Evolutionary conservation across 2,888 invertebrate genomes (phyloP).

Genomic region (Encarsia formosa): DNA sequence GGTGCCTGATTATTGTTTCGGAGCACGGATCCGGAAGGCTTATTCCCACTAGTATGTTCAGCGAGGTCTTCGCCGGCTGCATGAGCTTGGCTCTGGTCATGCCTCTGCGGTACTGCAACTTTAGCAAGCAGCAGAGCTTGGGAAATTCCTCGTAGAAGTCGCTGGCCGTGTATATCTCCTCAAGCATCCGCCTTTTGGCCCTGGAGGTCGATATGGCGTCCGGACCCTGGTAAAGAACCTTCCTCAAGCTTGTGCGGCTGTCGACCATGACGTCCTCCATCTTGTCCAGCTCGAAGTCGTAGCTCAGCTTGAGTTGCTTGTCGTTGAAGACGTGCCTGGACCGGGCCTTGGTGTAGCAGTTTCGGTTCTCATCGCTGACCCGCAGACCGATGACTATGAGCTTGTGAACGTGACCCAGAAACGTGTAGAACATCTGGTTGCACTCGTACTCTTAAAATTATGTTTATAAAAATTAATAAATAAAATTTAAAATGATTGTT

Average conservation of each 20-base stretch:
- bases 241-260: not conserved
- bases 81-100: conserved; percentile 15
- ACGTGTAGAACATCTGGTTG: conserved; percentile 18
- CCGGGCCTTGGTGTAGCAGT: conserved; percentile 10
- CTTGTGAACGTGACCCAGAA: conserved; percentile 20
- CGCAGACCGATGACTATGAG: conserved; percentile 10
- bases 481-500: too few species aligned
- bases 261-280: conserved; percentile 19
- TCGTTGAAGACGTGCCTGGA: conserved; percentile 15
- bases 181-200: conserved; percentile 8
- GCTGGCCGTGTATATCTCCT: conserved; percentile 18
- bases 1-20: conserved; percentile 11
- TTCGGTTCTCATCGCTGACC: conserved; percentile 12
- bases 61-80: conserved; percentile 6
- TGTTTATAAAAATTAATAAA: too few species aligned
- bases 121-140: conserved; percentile 16
- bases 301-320: conserved; percentile 5
- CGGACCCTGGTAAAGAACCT: conserved; percentile 8
- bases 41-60: not conserved
- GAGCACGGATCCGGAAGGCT: conserved; percentile 18
- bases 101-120: conserved; percentile 16
- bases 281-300: conserved; percentile 15
- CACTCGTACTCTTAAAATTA: conserved; percentile 3
- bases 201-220: conserved; percentile 12
- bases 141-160: conserved; percentile 21